A percentile compares a stretch with the other conserved stretches of the same genome.
Conservation (phyloP, 2,797 vertebrate genomes). For the Chiropotes sagulatus region DNA sequence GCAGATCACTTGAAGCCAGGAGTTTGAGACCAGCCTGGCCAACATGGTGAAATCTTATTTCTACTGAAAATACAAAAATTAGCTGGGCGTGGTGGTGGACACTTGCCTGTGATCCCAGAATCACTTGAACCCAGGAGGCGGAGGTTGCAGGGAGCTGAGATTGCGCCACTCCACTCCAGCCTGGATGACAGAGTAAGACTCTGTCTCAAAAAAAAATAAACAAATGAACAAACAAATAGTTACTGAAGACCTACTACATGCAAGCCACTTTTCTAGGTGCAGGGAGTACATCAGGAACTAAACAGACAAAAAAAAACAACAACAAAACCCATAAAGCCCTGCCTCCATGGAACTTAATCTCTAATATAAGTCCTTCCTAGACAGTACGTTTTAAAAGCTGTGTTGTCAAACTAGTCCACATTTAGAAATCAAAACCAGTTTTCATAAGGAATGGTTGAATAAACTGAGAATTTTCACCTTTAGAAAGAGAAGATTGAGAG, state of each 20-base stretch:
- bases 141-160: background rate
- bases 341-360: background rate
- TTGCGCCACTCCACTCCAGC: background rate
- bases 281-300: background rate
- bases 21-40: background rate
- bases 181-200: background rate
- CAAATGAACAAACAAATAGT: background rate
- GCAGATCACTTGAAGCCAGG: background rate
- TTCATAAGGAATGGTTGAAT: constrained; percentile 49
- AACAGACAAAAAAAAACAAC: background rate
- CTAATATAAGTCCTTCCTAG: background rate
- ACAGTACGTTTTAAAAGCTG: background rate
- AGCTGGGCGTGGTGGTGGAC: background rate
- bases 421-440: constrained; percentile 53
- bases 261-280: background rate
- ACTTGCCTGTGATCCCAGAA: background rate
- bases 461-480: constrained; percentile 50
- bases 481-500: constrained; percentile 45
- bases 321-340: background rate
- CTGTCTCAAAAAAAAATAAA: background rate
- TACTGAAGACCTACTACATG: background rate
- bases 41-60: background rate
- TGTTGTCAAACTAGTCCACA: background rate
- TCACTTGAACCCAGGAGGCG: background rate
- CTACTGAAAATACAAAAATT: background rate